These are phyloP conservation scores for Clamator glandarius DNA, from an alignment of 2,797 vertebrate genomes.

Conservation along the genomic window DNA sequence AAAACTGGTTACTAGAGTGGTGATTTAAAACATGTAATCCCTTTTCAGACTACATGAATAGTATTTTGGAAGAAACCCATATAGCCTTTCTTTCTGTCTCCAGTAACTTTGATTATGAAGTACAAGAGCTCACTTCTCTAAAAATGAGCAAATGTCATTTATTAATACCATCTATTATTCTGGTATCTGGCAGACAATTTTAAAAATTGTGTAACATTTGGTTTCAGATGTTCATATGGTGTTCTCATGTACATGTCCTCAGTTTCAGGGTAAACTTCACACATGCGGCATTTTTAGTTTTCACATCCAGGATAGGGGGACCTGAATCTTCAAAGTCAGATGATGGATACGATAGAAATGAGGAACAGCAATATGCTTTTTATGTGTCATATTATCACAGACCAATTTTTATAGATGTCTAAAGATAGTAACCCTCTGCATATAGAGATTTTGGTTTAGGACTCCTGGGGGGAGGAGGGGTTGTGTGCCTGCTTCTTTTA, in stretches of 20 bases:
- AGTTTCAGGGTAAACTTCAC: neutral
- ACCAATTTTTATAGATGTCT: neutral
- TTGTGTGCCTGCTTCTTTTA: conserved; percentile 33
- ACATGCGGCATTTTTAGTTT: neutral
- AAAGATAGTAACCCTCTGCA: conserved; percentile 17
- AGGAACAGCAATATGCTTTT: neutral
- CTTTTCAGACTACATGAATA: neutral
- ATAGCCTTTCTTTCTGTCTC: neutral
- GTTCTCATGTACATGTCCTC: rapidly evolving
- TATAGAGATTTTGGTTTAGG: conserved; percentile 14
- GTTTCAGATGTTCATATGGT: neutral
- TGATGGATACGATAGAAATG: neutral
- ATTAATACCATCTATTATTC: neutral
- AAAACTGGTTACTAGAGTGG: neutral
- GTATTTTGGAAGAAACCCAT: conserved; percentile 4
- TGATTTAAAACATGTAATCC: conserved; percentile 26
- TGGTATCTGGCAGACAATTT: neutral
- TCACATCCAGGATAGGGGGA: neutral
- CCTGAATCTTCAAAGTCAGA: neutral
- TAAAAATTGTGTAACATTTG: neutral
- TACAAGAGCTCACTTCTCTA: neutral
- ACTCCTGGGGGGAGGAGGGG: neutral
- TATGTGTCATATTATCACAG: neutral
- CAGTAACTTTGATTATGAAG: neutral
- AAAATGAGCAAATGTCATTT: neutral